Evolutionary conservation across 2,113 vertebrate genomes (phyloP).

Genomic region (Atherinomorus stipes): DNA sequence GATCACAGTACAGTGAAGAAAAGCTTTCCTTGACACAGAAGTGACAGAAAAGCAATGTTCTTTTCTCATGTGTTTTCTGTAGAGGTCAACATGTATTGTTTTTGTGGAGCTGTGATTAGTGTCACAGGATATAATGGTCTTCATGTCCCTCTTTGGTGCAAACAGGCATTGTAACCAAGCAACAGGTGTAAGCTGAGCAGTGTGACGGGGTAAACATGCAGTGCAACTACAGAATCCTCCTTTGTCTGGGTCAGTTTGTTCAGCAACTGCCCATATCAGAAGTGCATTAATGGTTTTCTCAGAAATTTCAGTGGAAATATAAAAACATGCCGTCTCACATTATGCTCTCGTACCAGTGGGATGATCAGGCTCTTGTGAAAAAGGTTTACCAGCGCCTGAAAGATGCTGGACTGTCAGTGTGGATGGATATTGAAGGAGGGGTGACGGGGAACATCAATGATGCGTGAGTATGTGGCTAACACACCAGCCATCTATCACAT

Average conservation of each 20-base stretch:
- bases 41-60: background rate
- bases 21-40: background rate
- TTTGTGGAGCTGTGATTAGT: background rate
- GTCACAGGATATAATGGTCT: background rate
- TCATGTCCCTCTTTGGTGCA: background rate
- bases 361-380: slow-evolving; percentile 64
- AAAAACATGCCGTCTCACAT: slow-evolving; percentile 54
- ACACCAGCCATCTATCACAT: background rate
- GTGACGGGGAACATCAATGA: slow-evolving; percentile 71
- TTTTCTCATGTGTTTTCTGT: background rate
- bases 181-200: slow-evolving; percentile 57
- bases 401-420: slow-evolving; percentile 61
- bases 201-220: slow-evolving; percentile 37
- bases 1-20: background rate
- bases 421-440: slow-evolving; percentile 73
- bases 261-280: background rate
- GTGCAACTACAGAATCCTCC: background rate
- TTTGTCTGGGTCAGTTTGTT: slow-evolving; percentile 1
- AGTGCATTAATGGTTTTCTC: background rate
- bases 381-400: slow-evolving; percentile 53
- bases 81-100: background rate
- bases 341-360: slow-evolving; percentile 74
- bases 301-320: background rate
- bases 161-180: slow-evolving; percentile 31
- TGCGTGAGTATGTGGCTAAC: slow-evolving; percentile 37